These are phyloP conservation scores for Pandemis corylana DNA, from an alignment of 2,888 invertebrate species.

Conservation along the genomic window DNA sequence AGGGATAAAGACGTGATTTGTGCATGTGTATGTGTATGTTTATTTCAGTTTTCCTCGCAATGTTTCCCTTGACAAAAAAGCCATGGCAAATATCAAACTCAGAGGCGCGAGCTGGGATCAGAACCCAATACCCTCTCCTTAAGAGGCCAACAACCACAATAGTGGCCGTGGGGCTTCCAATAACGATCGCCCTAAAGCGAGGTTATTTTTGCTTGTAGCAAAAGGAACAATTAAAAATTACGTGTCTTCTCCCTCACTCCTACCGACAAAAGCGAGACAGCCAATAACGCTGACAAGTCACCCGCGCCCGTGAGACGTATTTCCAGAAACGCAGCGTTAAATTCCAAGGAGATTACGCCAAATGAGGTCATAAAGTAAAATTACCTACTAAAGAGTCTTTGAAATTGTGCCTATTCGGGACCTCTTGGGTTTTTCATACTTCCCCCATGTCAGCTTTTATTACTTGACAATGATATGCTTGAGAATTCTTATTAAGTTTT, in stretches of 20 bases:
- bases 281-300: slow-evolving; percentile 42
- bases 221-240: no score
- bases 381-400: slow-evolving; percentile 54
- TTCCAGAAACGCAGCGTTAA: slow-evolving; percentile 59
- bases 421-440: slow-evolving; percentile 32
- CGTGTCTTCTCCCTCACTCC: neutral
- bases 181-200: no score
- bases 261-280: neutral
- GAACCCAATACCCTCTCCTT: no score
- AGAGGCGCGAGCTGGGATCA: no score
- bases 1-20: no score
- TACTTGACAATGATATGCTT: slow-evolving; percentile 38
- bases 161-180: no score
- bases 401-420: slow-evolving; percentile 48
- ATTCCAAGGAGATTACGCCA: slow-evolving; percentile 58
- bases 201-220: no score
- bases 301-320: slow-evolving; percentile 48
- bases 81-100: no score
- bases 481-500: slow-evolving; percentile 37
- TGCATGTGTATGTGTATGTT: no score
- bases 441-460: slow-evolving; percentile 34
- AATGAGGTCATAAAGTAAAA: slow-evolving; percentile 63
- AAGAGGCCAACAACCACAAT: no score
- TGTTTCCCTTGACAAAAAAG: no score
- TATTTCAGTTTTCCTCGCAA: no score